Percentiles rank a stretch among this genome's conserved stretches.
Evolutionary conservation across 92 coral and sea anemone genomes (phyloP).

Genomic region (Siderastrea siderea): DNA sequence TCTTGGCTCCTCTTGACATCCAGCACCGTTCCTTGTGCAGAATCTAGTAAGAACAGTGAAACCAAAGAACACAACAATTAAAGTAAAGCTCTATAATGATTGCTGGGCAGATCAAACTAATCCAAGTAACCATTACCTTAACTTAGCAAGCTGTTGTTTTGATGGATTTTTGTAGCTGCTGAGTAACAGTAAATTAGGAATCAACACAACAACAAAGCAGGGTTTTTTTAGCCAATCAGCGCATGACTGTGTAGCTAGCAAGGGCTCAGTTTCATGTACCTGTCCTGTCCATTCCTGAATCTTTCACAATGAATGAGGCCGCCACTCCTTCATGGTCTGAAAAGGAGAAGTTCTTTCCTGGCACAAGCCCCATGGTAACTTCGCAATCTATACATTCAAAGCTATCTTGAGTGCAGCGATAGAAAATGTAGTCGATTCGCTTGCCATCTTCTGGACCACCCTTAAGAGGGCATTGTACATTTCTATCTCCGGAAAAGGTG

Average conservation of each 20-base stretch:
- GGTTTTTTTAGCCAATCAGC: too few relatives aligned
- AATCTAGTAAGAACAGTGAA: background rate
- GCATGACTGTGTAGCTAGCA: too few relatives aligned
- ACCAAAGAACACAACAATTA: too few relatives aligned
- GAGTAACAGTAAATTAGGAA: too few relatives aligned
- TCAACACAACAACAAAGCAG: too few relatives aligned
- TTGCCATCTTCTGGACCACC: conserved; percentile 91
- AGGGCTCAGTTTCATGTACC: conserved; percentile 6
- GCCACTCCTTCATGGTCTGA: conserved; percentile 93
- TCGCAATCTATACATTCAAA: conserved; percentile 73
- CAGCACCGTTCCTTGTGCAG: background rate
- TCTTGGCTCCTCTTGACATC: conserved; percentile 13
- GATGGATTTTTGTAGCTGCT: too few relatives aligned
- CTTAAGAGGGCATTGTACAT: background rate
- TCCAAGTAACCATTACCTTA: background rate
- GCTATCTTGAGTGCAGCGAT: conserved; percentile 61
- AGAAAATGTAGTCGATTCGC: conserved; percentile 93
- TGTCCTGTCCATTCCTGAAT: background rate
- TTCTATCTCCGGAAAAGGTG: conserved; percentile 57
- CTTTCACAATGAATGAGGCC: conserved; percentile 74
- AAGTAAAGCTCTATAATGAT: too few relatives aligned
- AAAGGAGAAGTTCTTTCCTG: conserved; percentile 83
- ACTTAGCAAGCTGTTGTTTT: too few relatives aligned
- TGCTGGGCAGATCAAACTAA: background rate
- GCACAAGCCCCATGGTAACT: conserved; percentile 91